phyloP scores from a whole-genome alignment of 2,113 vertebrate genomes.

The Gorsachius goisagi region DNA sequence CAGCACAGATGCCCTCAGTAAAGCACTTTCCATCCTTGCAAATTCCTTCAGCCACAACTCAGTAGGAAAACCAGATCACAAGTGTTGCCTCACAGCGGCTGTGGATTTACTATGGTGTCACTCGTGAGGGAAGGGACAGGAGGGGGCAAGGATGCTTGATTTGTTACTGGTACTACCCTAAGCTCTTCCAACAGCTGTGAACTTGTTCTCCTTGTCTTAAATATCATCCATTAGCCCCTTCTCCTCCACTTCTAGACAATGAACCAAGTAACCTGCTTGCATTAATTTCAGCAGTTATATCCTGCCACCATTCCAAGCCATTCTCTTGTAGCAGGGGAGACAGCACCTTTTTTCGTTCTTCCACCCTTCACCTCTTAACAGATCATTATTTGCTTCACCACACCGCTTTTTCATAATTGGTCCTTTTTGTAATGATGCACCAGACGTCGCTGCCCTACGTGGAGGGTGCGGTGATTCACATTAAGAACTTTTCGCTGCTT shows the following conservation, averaged over 20 bases:
- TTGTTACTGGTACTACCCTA: neutral
- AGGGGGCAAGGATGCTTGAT: neutral
- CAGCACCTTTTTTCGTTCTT: neutral
- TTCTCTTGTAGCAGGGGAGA: neutral
- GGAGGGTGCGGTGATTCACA: neutral
- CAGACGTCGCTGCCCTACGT: fast-evolving
- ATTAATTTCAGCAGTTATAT: neutral
- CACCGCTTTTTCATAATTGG: neutral
- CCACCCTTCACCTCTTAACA: neutral
- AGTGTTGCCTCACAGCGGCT: neutral
- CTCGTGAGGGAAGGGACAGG: neutral
- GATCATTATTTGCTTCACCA: neutral
- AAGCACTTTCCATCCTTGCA: neutral
- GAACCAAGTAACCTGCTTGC: neutral
- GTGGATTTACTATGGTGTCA: fast-evolving
- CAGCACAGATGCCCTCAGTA: too few relatives aligned
- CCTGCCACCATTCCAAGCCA: neutral
- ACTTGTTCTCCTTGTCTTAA: neutral
- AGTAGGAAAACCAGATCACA: neutral
- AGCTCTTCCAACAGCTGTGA: neutral
- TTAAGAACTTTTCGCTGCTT: neutral
- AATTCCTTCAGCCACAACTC: neutral
- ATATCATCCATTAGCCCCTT: neutral
- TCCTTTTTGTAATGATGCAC: fast-evolving
- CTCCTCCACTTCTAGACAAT: neutral